Conservation (phyloP, 2,113 vertebrate genomes). For the Zosterops hypoxanthus region DNA sequence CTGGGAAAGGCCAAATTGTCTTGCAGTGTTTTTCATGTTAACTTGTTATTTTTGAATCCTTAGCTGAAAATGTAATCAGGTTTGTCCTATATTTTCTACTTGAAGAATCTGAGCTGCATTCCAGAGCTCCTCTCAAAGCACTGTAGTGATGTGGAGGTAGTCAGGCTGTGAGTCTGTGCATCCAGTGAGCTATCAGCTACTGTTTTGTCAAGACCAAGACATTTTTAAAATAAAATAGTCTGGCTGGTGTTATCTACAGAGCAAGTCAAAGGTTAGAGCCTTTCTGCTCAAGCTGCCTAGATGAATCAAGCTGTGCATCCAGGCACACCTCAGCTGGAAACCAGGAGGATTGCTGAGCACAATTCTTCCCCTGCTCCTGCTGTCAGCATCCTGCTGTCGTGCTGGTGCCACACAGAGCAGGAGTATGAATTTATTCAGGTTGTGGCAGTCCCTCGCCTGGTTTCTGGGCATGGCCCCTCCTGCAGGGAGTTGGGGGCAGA, state of each 20-base stretch:
- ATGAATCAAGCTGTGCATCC: not conserved
- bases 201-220: not conserved
- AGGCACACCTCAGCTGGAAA: not conserved
- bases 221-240: not conserved
- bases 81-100: not conserved
- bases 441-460: fast-evolving
- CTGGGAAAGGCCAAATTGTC: not conserved
- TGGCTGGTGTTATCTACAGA: not conserved
- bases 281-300: not conserved
- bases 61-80: not conserved
- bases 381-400: not conserved
- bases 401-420: not conserved
- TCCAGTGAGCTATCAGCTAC: not conserved
- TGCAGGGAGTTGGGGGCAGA: not conserved
- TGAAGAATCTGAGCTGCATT: not conserved
- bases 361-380: not conserved
- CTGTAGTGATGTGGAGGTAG: not conserved
- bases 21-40: not conserved
- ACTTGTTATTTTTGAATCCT: not conserved
- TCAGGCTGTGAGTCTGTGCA: not conserved
- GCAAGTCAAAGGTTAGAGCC: not conserved
- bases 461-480: not conserved
- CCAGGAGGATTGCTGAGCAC: not conserved
- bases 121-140: not conserved
- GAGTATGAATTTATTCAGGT: fast-evolving